A percentile compares a stretch with the other conserved stretches of the same genome.
Evolutionary conservation across 2,888 invertebrate species (phyloP).

Genomic region (Pyrrhia umbra): DNA sequence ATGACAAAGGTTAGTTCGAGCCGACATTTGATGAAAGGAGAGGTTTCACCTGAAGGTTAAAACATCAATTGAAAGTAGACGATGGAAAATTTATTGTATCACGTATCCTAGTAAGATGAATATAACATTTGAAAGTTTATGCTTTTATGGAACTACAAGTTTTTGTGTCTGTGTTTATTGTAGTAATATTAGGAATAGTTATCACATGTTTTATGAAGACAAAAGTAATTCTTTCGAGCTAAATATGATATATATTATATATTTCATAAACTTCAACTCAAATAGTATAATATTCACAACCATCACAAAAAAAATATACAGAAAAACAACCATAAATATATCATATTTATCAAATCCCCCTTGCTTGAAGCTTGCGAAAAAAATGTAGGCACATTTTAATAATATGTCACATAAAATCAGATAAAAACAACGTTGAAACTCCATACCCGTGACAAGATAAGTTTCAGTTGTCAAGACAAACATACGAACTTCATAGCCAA

Average conservation of each 20-base stretch:
- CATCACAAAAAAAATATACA: not conserved
- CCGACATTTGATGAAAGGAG: slow-evolving; percentile 18
- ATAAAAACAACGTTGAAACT: slow-evolving; percentile 64
- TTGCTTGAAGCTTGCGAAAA: slow-evolving; percentile 26
- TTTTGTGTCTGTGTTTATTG: no score
- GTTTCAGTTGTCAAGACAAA: slow-evolving; percentile 66
- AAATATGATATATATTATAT: no score
- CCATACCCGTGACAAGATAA: slow-evolving; percentile 66
- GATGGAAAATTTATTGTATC: not conserved
- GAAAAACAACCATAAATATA: slow-evolving; percentile 28
- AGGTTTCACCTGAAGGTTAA: not conserved
- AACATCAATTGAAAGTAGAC: not conserved
- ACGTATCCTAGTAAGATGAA: not conserved
- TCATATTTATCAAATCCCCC: slow-evolving; percentile 31
- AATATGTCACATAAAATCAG: slow-evolving; percentile 63
- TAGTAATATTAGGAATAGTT: no score
- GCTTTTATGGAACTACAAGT: no score
- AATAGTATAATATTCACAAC: not conserved
- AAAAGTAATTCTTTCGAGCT: no score
- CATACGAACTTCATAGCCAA: slow-evolving; percentile 65
- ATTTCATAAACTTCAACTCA: not conserved
- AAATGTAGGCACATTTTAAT: slow-evolving; percentile 54
- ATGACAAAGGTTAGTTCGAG: slow-evolving; percentile 49
- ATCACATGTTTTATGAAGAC: no score
- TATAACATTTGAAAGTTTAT: no score